Base-by-base conservation (phyloP, 2,797 vertebrate species). In the Phataginus tetradactyla region DNA sequence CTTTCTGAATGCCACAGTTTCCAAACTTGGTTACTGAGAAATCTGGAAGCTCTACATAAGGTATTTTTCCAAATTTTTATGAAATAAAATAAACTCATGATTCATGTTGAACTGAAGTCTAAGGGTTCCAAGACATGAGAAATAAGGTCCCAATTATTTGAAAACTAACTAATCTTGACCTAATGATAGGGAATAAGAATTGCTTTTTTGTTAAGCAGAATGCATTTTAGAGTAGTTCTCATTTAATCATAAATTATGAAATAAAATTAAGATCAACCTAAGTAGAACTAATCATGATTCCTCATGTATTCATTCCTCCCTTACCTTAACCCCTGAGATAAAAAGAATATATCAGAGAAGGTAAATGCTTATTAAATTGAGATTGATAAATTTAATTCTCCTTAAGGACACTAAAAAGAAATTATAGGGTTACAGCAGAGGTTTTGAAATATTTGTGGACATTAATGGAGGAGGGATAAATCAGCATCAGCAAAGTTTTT, bases 1-100 rank as follows among this genome's bases (percentile, higher is more conserved):
- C 63, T 94, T 96, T 94, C 49, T 61, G 77, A 94, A 94, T 84
- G n/a, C 66, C 92, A 1, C 92, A 1, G 32, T 77, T 95, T 85
- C 57, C 63, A 95, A 96, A 87, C 34, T 86, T 86, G 57, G 18
- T 80, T 51, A 86, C 66, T 77, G 17, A 95, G 53, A 92, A 94
- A 96, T 42, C 45, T 90, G 11, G 32, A 86, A 6, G 23, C 84
- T 86, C 74, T 80, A 64, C 49, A 93, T 12, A 94, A 77, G 75
- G 39, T 51, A 88, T 85, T 93, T 97, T 96, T 86, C 84, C 90
- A 96, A 81, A 94, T 93, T 96, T 93, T 49, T 84, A 59, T 96
- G 57, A 95, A 96, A 94, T 93, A 94, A 96, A 94, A 93, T 59
- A 81, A 21, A 49, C 13, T 84, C 5, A 32, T 61, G n/a, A 83